phyloP scores from a whole-genome alignment of 2,888 invertebrate species.

The Blastobasis adustella region DNA sequence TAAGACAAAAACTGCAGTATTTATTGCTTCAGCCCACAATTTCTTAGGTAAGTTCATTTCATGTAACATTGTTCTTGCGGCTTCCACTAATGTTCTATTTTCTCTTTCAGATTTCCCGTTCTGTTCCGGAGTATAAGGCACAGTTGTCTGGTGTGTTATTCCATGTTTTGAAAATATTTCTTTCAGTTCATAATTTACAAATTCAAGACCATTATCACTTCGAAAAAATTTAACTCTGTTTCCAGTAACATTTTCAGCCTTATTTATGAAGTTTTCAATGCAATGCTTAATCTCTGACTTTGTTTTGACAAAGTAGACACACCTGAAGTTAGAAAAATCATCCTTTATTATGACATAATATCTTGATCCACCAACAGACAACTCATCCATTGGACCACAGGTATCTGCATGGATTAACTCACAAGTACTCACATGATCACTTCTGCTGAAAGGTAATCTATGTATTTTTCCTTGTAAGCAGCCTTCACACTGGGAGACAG shows the following conservation, averaged over 20 bases:
- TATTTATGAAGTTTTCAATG: slow-evolving; percentile 9
- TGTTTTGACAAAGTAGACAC: slow-evolving; percentile 11
- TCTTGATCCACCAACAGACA: too few relatives aligned
- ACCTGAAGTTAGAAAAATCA: too few relatives aligned
- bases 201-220: slow-evolving; percentile 14
- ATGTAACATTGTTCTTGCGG: slow-evolving; percentile 8
- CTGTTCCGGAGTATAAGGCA: slow-evolving; percentile 9
- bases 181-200: slow-evolving; percentile 11
- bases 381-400: too few relatives aligned
- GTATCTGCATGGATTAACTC: too few relatives aligned
- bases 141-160: slow-evolving; percentile 4
- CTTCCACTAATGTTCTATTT: slow-evolving; percentile 7
- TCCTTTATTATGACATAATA: too few relatives aligned
- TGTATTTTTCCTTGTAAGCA: slow-evolving; percentile 17
- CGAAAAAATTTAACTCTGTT: slow-evolving; percentile 6
- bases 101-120: slow-evolving; percentile 8
- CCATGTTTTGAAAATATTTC: slow-evolving; percentile 8
- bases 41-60: slow-evolving; percentile 3
- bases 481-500: too few relatives aligned
- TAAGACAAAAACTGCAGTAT: slow-evolving; percentile 2
- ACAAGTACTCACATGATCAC: slow-evolving; percentile 4
- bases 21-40: slow-evolving; percentile 14
- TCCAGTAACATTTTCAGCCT: slow-evolving; percentile 15
- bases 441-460: slow-evolving; percentile 5
- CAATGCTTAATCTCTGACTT: slow-evolving; percentile 8